Percentiles rank a stretch among this genome's conserved stretches.
phyloP scores from a whole-genome alignment of 2,113 vertebrate species.

The Prolemur simus region DNA sequence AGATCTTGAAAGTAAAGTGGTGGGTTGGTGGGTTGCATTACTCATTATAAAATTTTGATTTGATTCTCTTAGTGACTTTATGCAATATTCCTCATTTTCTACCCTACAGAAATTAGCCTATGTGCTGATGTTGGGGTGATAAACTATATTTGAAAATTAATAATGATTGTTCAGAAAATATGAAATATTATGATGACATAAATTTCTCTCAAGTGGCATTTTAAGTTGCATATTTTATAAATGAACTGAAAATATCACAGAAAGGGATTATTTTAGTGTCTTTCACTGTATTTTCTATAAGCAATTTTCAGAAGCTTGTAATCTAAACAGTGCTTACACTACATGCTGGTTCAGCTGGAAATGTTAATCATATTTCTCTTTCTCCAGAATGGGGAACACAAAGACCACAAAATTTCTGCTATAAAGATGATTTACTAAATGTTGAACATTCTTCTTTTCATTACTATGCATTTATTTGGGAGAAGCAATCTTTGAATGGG shows the following conservation, averaged over 20 bases:
- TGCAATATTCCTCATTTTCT: not conserved
- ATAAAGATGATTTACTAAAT: constrained; percentile 81
- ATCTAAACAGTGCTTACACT: not conserved
- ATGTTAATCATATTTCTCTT: constrained; percentile 67
- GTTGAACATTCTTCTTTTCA: constrained; percentile 78
- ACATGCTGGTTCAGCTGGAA: constrained; percentile 50
- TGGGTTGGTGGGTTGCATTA: not conserved
- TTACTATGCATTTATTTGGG: constrained; percentile 77
- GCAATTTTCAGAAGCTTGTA: not conserved
- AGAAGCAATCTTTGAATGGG: constrained; percentile 75
- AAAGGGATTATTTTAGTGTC: not conserved
- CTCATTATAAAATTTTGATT: not conserved
- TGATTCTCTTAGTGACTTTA: not conserved
- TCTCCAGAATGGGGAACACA: constrained; percentile 40
- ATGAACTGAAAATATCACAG: not conserved
- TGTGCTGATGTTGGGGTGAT: not conserved
- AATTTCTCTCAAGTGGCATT: not conserved
- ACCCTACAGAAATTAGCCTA: not conserved
- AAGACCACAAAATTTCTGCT: constrained; percentile 63
- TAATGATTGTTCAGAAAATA: not conserved
- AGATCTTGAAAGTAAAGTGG: not conserved
- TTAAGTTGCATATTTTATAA: not conserved
- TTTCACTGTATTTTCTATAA: not conserved
- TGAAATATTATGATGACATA: not conserved
- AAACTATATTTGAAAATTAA: not conserved